Evolutionary conservation across 2,797 vertebrate genomes (phyloP).

Genomic region (Setipinna tenuifilis): DNA sequence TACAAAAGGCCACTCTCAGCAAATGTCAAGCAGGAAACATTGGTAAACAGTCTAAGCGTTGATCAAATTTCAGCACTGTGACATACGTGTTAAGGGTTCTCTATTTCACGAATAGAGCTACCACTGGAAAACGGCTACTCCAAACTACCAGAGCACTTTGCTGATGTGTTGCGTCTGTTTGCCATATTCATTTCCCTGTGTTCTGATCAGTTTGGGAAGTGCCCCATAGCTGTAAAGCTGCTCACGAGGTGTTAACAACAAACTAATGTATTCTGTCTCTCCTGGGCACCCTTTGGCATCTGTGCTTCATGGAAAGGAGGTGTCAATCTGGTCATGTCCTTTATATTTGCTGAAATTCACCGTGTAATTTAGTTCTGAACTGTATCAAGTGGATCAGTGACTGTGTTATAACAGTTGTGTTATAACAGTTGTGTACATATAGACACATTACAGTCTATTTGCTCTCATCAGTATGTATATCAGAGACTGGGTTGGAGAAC

Average conservation of each 20-base stretch:
- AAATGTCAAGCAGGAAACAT: conserved; percentile 76
- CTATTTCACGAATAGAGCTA: conserved; percentile 62
- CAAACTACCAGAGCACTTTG: conserved; percentile 32
- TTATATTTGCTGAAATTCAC: background rate
- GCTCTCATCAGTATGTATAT: no score
- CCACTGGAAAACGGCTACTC: conserved; percentile 67
- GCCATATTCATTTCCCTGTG: background rate
- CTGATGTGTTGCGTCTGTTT: conserved; percentile 11
- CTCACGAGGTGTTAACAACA: background rate
- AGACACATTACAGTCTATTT: no score
- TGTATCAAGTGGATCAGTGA: background rate
- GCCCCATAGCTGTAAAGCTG: background rate
- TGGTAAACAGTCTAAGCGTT: conserved; percentile 75
- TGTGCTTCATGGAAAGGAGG: background rate
- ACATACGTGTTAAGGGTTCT: conserved; percentile 59
- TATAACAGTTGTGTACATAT: no score
- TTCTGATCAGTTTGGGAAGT: background rate
- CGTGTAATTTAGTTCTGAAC: background rate
- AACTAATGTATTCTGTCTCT: background rate
- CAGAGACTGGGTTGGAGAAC: no score
- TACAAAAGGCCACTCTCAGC: conserved; percentile 80
- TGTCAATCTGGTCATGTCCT: background rate
- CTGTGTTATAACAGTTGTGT: no score
- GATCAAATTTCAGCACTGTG: conserved; percentile 72
- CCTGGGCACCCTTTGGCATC: background rate